Evolutionary conservation across 2,113 vertebrate genomes (phyloP), one percentile per base, ranked within the genome.

Genomic region (Urocynchramus pylzowi): DNA sequence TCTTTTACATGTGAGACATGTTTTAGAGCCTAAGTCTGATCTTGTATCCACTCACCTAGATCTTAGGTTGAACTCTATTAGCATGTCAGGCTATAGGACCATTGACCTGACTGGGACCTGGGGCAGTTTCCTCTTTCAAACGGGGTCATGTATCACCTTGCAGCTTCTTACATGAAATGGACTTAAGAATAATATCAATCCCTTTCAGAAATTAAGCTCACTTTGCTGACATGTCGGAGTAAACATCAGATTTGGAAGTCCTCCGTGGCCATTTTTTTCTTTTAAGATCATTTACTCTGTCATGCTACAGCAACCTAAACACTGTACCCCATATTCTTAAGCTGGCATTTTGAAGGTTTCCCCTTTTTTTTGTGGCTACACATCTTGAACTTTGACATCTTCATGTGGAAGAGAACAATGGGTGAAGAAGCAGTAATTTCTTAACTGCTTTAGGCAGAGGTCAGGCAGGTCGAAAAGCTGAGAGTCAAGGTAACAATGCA

Each of bases 401-500:
- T 93, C 67, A 44, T 86, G 59, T 9, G 33, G 39, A 59, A 68
- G 41, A 79, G 69, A 90, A 97, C 82, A 96, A 94, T 64, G 52
- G 50, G 22, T 77, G 76, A 91, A 90, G 96, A 69, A 91, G 91
- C 56, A 92, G 39, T 91, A 89, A 93, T 95, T 95, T 89, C 86
- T 88, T 92, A 90, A 94, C 23, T 47, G 64, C 82, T 95, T 97
- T 85, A 96, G 93, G 75, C 90, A 92, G 93, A 94, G 97, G 96
- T 97, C 95, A 96, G 81, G 61, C 85, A 94, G 86, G 95, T 91
- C 13, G 7, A 93, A 91, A 93, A 97, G 67, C 94, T 92, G 73
- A 97, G 94, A 97, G 93, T 97, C 97, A 98, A 97, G 96, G 96
- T 96, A 97, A 97, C 96, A 97, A 97, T 97, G 94, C 94, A 83